A percentile compares a stretch with the other conserved stretches of the same genome.
phyloP scores from a whole-genome alignment of 2,797 vertebrate species.

The Pteronotus mesoamericanus region DNA sequence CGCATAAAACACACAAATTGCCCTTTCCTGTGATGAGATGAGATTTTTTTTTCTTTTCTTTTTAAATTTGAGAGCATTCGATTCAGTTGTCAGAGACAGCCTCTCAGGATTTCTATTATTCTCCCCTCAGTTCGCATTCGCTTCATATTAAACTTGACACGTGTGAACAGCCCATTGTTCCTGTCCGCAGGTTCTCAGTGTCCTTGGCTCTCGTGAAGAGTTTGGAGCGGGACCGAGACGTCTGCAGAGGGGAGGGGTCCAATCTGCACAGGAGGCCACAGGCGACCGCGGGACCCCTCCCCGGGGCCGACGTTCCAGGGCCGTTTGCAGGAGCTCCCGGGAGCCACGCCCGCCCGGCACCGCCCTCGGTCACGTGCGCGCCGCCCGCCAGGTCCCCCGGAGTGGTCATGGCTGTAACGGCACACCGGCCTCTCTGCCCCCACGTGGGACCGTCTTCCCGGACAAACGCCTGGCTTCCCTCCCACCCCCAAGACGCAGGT shows the following conservation, averaged over 20 bases:
- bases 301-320: too few relatives aligned
- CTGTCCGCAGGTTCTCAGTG: rapidly evolving
- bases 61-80: neutral
- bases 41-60: neutral
- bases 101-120: neutral
- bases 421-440: rapidly evolving
- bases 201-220: too few relatives aligned
- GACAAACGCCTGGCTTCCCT: neutral
- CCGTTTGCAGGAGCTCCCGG: neutral
- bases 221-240: rapidly evolving
- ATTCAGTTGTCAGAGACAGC: neutral
- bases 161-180: too few relatives aligned
- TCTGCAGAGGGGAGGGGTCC: rapidly evolving
- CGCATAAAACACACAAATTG: neutral
- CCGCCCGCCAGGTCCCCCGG: neutral
- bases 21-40: neutral
- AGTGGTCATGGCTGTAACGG: rapidly evolving
- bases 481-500: too few relatives aligned
- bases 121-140: neutral
- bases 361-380: rapidly evolving
- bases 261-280: rapidly evolving
- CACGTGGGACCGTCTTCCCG: rapidly evolving
- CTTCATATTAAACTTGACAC: neutral
- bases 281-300: rapidly evolving
- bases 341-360: rapidly evolving